Percentiles rank a stretch among this genome's conserved stretches.
Evolutionary conservation across 2,113 vertebrate species (phyloP).

Genomic region (Isichthys henryi): DNA sequence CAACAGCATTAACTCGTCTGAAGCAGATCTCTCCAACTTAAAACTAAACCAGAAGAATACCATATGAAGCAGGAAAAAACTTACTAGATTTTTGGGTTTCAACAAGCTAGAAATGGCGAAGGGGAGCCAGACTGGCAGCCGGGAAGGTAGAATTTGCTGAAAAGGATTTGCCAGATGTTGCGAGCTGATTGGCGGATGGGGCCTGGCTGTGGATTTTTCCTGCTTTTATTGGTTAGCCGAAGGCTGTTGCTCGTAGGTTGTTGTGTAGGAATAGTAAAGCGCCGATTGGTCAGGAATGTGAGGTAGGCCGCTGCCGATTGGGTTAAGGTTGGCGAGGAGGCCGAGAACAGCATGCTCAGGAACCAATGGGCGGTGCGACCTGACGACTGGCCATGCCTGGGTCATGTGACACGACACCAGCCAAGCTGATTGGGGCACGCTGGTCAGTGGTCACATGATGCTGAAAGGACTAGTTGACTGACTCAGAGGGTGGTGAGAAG

Average conservation of each 20-base stretch:
- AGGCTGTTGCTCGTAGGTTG: conserved; percentile 98
- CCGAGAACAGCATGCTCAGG: conserved; percentile 99
- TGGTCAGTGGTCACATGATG: conserved; percentile 99
- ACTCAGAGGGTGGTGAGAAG: conserved; percentile 99
- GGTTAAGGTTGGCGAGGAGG: conserved; percentile 98
- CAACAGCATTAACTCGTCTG: conserved; percentile 74
- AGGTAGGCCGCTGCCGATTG: conserved; percentile 98
- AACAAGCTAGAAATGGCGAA: conserved; percentile 99
- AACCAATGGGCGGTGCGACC: conserved; percentile 99
- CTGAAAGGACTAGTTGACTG: conserved; percentile 99
- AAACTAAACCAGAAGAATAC: conserved; percentile 98
- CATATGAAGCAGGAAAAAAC: conserved; percentile 99
- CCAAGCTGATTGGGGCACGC: conserved; percentile 99
- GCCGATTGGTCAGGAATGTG: conserved; percentile 99
- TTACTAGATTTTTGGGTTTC: conserved; percentile 99
- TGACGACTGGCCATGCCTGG: conserved; percentile 99
- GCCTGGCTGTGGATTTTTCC: conserved; percentile 94
- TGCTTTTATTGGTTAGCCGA: conserved; percentile 99
- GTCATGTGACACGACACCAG: conserved; percentile 99
- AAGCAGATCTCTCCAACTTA: conserved; percentile 91
- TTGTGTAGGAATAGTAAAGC: conserved; percentile 97
- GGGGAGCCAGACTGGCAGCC: conserved; percentile 98
- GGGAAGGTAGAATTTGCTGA: conserved; percentile 99
- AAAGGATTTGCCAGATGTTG: conserved; percentile 99
- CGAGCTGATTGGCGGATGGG: conserved; percentile 89